phyloP scores from a whole-genome alignment of 2,888 invertebrate species.

The Dione juno region DNA sequence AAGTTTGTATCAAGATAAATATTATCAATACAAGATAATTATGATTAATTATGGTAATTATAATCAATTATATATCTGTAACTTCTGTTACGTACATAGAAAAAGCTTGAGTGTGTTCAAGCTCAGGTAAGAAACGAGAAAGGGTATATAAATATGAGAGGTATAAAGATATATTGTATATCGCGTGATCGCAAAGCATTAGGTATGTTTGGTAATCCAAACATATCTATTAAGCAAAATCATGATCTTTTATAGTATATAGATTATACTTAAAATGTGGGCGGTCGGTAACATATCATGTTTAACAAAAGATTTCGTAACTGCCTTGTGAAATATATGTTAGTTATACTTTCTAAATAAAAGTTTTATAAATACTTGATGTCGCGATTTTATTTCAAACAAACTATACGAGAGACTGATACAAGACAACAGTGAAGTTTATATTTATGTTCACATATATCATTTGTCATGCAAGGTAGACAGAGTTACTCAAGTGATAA shows the following conservation, averaged over 20 bases:
- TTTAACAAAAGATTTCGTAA: neutral
- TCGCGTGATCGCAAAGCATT: neutral
- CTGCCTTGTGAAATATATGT: neutral
- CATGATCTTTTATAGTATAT: neutral
- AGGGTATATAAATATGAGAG: neutral
- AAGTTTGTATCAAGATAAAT: too few relatives aligned
- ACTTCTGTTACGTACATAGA: too few relatives aligned
- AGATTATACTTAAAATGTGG: neutral
- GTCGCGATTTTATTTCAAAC: neutral
- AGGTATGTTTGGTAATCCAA: neutral
- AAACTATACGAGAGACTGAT: neutral
- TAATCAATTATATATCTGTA: too few relatives aligned
- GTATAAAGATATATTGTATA: neutral
- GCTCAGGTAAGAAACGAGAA: neutral
- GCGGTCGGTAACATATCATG: neutral
- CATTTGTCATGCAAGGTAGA: too few relatives aligned
- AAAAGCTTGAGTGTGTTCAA: neutral
- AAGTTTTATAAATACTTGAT: neutral
- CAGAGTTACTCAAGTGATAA: too few relatives aligned
- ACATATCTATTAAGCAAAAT: neutral
- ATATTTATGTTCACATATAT: too few relatives aligned
- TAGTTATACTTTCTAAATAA: neutral
- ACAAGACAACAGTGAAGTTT: too few relatives aligned
- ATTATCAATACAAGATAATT: too few relatives aligned
- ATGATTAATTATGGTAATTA: too few relatives aligned